Percentiles rank a stretch among this genome's conserved stretches.
phyloP scores from a whole-genome alignment of 2,797 vertebrate species.

The Myiotriccus ornatus region DNA sequence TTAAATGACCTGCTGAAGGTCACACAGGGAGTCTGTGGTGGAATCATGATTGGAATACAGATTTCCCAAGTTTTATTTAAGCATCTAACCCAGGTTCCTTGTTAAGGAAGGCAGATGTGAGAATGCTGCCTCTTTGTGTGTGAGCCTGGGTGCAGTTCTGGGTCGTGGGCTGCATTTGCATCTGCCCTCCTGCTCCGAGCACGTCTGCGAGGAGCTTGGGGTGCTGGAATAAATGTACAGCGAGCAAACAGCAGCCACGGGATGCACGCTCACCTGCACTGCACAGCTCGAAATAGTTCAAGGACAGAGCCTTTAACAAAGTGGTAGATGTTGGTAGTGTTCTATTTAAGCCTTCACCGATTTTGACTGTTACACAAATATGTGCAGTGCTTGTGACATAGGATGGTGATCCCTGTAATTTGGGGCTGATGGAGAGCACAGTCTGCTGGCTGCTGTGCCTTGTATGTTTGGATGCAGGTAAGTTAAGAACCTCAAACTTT shows the following conservation, averaged over 20 bases:
- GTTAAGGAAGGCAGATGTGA: not conserved
- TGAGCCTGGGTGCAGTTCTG: not conserved
- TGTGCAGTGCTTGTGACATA: too few relatives aligned
- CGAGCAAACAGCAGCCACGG: not conserved
- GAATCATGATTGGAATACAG: not conserved
- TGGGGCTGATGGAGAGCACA: not conserved
- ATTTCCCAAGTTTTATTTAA: not conserved
- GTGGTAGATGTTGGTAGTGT: not conserved
- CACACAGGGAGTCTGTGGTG: not conserved
- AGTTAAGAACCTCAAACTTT: not conserved
- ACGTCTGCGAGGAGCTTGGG: not conserved
- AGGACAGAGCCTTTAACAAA: not conserved
- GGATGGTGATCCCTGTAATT: not conserved
- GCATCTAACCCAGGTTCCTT: not conserved
- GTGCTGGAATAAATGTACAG: not conserved
- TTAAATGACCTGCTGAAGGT: constrained; percentile 44
- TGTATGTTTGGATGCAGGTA: not conserved
- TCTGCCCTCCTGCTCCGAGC: not conserved
- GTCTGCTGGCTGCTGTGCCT: not conserved
- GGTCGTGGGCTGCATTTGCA: not conserved
- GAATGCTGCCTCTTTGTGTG: not conserved
- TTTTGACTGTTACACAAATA: not conserved
- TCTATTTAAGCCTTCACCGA: not conserved
- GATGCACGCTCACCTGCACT: not conserved
- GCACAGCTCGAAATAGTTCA: not conserved